Percentiles rank a stretch among this genome's conserved stretches.
Evolutionary conservation across 1,140 invertebrate species (phyloP).

Genomic region (Pseudomyrmex gracilis): DNA sequence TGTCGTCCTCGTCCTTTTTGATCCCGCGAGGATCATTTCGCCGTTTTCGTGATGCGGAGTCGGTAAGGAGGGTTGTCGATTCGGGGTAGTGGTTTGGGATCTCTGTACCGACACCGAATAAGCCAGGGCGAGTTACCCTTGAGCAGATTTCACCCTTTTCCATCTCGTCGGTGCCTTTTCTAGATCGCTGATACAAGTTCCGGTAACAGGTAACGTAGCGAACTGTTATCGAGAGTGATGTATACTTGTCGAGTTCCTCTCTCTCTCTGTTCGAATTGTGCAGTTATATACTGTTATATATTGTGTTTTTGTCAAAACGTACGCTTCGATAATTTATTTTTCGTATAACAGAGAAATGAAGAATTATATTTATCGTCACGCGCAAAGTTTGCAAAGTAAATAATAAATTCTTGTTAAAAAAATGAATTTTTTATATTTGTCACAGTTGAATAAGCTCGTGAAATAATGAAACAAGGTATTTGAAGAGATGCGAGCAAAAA

Average conservation of each 20-base stretch:
- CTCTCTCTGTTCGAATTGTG: not conserved
- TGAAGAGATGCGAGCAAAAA: no score
- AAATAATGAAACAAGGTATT: no score
- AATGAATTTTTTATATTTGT: no score
- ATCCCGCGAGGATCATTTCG: not conserved
- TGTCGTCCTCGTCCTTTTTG: slow-evolving; percentile 11
- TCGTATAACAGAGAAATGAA: no score
- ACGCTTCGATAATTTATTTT: no score
- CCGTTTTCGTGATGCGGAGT: not conserved
- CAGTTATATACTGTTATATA: no score
- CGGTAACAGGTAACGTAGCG: not conserved
- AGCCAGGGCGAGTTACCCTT: slow-evolving; percentile 2
- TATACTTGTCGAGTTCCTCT: not conserved
- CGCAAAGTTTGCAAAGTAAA: no score
- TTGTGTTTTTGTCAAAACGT: no score
- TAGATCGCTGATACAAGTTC: slow-evolving; percentile 7
- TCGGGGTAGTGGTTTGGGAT: not conserved
- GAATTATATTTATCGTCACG: no score
- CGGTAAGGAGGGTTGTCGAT: slow-evolving; percentile 31
- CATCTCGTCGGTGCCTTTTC: not conserved
- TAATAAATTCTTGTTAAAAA: no score
- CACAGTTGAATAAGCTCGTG: no score
- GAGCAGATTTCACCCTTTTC: not conserved
- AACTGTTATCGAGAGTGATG: slow-evolving; percentile 21
- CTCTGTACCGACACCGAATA: slow-evolving; percentile 20